Base-by-base conservation (phyloP, 2,113 vertebrate species). In the Nothobranchius kuhntae region DNA sequence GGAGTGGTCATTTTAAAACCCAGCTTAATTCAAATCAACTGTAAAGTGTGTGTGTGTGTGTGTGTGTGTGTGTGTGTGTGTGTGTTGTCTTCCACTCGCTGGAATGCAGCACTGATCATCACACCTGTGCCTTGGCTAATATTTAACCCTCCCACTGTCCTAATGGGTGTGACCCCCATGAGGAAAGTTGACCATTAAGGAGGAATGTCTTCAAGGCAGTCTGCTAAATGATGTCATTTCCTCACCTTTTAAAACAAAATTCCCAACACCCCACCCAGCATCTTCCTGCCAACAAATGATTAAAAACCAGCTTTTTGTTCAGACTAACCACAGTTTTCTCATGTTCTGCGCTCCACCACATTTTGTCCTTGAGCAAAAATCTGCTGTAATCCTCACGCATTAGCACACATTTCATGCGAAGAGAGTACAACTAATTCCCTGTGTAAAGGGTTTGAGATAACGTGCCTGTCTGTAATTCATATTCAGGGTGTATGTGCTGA, bases 351-450 rank as follows among this genome's bases (percentile, higher is more conserved):
- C 26, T 59, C 45, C 50, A 62, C 15, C 38, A 72, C 24, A 57
- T 54, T 69, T 45, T 62, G 59, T 17, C 68, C 76, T 82, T 84
- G 71, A 71, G 71, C 53, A 38, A 51, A 73, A 82, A 42, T 26
- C 59, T 62, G 47, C 38, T 84, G 58, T 82, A 84, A 82, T 87
- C 79, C 65, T 70, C 54, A 59, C 38, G 59, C 73, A 78, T 75
- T 80, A 76, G 59, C 55, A 73, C 63, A 82, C 64, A 77, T 82
- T 82, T 79, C 57, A 79, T 84, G 81, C 78, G 80, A 54, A 77
- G 46, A 24, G 52, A 71, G 74, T 78, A 51, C 55, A 65, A 74
- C 69, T 83, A 82, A 78, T 83, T 81, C 71, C 53, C 71, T 1
- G 8, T 73, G 80, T 81, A 66, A 83, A 87, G 67, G 60, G 71